These are phyloP conservation scores for Dendrocopos noguchii DNA, from an alignment of 2,113 vertebrate genomes.

Conservation along the genomic window DNA sequence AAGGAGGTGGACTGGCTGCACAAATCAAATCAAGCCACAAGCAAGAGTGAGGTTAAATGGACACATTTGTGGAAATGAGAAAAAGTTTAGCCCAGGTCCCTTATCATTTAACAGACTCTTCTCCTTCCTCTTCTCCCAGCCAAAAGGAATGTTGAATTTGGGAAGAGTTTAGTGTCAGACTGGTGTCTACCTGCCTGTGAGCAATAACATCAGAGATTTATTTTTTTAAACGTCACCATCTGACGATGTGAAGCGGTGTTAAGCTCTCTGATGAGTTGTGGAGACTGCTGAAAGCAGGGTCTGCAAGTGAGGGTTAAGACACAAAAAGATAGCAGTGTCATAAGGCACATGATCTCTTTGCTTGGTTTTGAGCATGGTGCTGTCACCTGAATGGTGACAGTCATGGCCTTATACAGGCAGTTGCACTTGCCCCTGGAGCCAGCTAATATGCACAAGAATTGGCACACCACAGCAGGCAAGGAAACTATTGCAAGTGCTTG, in stretches of 20 bases:
- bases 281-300: not conserved
- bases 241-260: not conserved
- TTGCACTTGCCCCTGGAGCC: not conserved
- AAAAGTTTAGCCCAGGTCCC: not conserved
- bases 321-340: not conserved
- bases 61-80: not conserved
- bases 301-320: not conserved
- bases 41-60: not conserved
- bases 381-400: not conserved
- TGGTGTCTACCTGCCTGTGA: not conserved
- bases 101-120: not conserved
- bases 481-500: accelerated
- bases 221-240: not conserved
- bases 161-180: not conserved
- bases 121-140: not conserved
- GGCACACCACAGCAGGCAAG: not conserved
- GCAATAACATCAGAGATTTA: not conserved
- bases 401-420: accelerated
- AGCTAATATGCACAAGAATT: not conserved
- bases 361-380: not conserved
- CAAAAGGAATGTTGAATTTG: not conserved
- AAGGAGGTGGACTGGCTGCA: not conserved
- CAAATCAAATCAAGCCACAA: not conserved
- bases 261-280: not conserved
- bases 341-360: not conserved